Conservation (phyloP, 1,140 invertebrate genomes). For the Rhyacophila brunnea region DNA sequence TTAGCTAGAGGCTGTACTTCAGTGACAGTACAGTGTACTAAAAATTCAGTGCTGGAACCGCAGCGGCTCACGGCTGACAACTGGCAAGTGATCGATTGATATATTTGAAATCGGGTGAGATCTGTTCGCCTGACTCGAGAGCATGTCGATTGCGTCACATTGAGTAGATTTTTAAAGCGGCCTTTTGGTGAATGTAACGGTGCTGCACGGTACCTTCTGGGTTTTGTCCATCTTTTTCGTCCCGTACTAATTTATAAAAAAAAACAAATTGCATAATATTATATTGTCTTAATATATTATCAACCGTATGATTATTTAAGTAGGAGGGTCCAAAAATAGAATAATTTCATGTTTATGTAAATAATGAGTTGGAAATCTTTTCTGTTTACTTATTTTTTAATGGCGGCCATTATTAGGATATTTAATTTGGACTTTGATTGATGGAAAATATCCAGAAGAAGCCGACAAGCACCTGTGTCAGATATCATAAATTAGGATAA, state of each 20-base stretch:
- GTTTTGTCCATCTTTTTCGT: conserved; percentile 2
- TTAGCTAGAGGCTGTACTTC: too few relatives aligned
- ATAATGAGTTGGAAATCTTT: too few relatives aligned
- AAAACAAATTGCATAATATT: too few relatives aligned
- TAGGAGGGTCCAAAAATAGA: neutral
- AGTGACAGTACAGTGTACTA: too few relatives aligned
- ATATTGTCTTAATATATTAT: neutral
- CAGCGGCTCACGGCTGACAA: too few relatives aligned
- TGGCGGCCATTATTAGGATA: too few relatives aligned
- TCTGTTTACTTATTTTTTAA: too few relatives aligned
- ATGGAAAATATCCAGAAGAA: conserved; percentile 2
- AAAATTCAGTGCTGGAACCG: too few relatives aligned
- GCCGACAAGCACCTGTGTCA: conserved; percentile 16
- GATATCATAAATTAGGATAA: conserved; percentile 14
- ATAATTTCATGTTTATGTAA: too few relatives aligned
- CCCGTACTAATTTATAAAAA: neutral
- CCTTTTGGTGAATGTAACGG: conserved; percentile 28
- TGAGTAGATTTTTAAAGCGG: conserved; percentile 34
- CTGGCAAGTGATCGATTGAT: neutral
- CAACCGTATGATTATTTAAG: neutral
- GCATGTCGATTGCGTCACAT: conserved; percentile 18
- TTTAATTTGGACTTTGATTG: neutral
- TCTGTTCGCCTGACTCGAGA: neutral
- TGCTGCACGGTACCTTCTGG: conserved; percentile 18
- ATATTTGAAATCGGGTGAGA: neutral